Evolutionary conservation across 1,140 invertebrate species (phyloP).

Genomic region (Prorops nasuta): DNA sequence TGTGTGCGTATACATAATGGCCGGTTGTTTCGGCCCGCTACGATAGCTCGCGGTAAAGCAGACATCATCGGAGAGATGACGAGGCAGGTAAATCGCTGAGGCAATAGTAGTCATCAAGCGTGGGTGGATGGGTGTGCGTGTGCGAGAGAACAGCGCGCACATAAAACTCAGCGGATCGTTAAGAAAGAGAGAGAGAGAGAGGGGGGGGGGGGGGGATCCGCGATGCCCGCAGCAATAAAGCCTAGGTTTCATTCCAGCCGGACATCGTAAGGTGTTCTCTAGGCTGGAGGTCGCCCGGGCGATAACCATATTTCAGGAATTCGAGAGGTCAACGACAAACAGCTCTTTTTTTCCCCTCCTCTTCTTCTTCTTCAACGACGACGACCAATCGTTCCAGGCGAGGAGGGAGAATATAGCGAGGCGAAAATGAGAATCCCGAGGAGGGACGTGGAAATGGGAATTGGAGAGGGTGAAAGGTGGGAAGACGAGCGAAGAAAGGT

Average conservation of each 20-base stretch:
- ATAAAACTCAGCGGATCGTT: no score
- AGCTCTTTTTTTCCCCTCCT: no score
- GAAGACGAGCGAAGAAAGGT: not conserved
- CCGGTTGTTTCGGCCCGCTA: no score
- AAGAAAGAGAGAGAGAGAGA: not conserved
- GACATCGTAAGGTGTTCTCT: slow-evolving; percentile 14
- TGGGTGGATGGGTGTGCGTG: no score
- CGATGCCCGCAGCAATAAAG: slow-evolving; percentile 18
- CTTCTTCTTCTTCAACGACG: no score
- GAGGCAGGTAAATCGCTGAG: no score
- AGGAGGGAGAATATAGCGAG: not conserved
- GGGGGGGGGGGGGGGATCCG: not conserved
- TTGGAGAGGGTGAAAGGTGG: not conserved
- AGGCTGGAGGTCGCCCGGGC: slow-evolving; percentile 13
- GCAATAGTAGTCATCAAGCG: no score
- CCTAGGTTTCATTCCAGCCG: slow-evolving; percentile 18
- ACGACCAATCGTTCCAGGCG: no score
- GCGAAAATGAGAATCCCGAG: not conserved
- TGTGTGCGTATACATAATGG: no score
- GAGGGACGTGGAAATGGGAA: not conserved
- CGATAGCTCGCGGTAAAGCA: no score
- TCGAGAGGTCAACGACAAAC: slow-evolving; percentile 17
- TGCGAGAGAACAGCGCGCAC: no score
- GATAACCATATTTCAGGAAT: slow-evolving; percentile 24
- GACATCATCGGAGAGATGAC: no score